A percentile compares a stretch with the other conserved stretches of the same genome.
phyloP scores from a whole-genome alignment of 2,888 invertebrate genomes.

The Diarsia rubi region DNA sequence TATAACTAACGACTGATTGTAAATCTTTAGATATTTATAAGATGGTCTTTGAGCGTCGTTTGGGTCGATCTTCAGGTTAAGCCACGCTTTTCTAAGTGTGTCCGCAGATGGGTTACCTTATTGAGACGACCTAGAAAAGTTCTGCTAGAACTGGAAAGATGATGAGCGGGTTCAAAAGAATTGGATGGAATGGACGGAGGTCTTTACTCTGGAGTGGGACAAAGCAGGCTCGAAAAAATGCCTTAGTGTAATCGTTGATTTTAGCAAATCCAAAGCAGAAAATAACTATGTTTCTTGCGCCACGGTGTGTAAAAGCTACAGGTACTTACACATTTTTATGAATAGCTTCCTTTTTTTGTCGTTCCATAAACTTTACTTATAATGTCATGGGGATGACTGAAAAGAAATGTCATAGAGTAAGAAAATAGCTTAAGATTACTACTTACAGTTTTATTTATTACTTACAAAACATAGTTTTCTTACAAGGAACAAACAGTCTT shows the following conservation, averaged over 20 bases:
- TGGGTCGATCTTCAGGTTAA: not conserved
- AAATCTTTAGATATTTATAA: conserved; percentile 23
- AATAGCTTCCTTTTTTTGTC: conserved; percentile 11
- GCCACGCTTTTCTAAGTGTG: not conserved
- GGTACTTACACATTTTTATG: not conserved
- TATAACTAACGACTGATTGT: conserved; percentile 42
- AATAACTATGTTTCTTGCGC: not conserved
- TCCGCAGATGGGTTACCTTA: no score
- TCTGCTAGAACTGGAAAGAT: not conserved
- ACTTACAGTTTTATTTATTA: conserved; percentile 36
- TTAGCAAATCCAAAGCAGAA: not conserved
- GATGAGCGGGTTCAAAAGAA: not conserved
- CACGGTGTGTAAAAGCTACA: not conserved
- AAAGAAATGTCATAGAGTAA: conserved; percentile 36
- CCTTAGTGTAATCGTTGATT: not conserved
- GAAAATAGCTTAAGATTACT: conserved; percentile 26
- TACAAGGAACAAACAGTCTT: conserved; percentile 5
- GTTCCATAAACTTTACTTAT: not conserved
- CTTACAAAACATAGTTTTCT: conserved; percentile 1
- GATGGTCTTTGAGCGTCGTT: not conserved
- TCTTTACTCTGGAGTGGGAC: not conserved
- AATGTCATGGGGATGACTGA: not conserved
- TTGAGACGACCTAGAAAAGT: not conserved
- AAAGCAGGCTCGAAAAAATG: not conserved
- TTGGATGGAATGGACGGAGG: not conserved